Conservation (phyloP, 2,888 invertebrate species). For the Kuschelorhynchus macadamiae region DNA sequence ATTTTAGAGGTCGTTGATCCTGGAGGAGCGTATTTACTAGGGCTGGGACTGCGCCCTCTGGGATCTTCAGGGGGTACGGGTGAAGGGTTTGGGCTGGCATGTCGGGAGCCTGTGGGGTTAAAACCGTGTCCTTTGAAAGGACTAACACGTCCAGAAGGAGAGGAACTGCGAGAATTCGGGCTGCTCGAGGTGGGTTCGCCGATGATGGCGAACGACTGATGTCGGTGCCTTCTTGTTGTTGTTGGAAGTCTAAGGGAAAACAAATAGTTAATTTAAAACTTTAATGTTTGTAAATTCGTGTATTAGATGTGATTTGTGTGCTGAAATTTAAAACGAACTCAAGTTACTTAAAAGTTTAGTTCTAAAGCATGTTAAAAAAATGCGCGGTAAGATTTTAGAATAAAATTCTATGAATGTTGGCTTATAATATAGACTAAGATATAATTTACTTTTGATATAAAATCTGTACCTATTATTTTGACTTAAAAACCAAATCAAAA, state of each 20-base stretch:
- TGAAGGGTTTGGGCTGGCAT: constrained; percentile 64
- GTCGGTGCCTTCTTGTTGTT: constrained; percentile 60
- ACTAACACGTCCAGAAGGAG: constrained; percentile 65
- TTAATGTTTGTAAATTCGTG: too few species aligned
- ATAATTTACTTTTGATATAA: too few species aligned
- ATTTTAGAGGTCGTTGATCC: constrained; percentile 58
- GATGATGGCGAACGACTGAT: constrained; percentile 67
- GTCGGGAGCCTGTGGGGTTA: constrained; percentile 66
- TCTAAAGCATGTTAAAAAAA: too few species aligned
- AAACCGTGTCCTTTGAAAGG: constrained; percentile 68
- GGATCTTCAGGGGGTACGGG: constrained; percentile 60
- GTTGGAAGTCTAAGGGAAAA: constrained; percentile 49
- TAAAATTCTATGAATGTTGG: too few species aligned
- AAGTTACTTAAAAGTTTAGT: too few species aligned
- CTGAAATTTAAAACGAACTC: too few species aligned
- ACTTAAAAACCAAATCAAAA: too few species aligned
- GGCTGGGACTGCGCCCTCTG: constrained; percentile 15
- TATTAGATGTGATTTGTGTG: too few species aligned
- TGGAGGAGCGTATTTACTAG: constrained; percentile 17
- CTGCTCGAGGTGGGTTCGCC: constrained; percentile 63
- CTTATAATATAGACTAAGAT: too few species aligned
- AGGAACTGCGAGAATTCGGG: constrained; percentile 62
- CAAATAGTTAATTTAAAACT: too few species aligned
- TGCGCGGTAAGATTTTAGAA: too few species aligned
- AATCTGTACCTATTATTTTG: too few species aligned